Evolutionary conservation across 2,797 vertebrate species (phyloP).

Genomic region (Anas bahamensis): DNA sequence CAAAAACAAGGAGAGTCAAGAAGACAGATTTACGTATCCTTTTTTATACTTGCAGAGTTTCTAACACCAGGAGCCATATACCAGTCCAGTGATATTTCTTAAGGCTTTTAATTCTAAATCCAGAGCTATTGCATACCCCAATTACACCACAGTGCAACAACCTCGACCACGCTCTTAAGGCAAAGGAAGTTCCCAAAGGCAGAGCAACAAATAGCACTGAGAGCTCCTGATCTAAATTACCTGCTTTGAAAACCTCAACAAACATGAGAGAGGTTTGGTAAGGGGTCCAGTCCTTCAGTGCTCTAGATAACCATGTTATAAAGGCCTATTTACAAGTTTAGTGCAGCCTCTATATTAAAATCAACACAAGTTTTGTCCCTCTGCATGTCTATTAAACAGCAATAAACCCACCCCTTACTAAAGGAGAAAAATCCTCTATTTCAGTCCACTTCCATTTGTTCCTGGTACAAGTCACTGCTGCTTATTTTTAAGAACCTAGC

Average conservation of each 20-base stretch:
- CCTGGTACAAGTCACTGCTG: neutral
- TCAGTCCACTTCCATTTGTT: neutral
- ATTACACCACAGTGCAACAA: neutral
- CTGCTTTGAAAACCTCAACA: neutral
- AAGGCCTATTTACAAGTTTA: neutral
- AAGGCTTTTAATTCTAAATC: neutral
- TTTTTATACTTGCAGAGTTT: neutral
- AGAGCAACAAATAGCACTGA: rapidly evolving
- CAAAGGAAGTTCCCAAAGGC: neutral
- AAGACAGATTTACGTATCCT: neutral
- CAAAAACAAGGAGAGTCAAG: neutral
- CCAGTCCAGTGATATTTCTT: neutral
- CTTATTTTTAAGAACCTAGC: neutral
- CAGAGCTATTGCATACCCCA: neutral
- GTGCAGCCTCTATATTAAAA: rapidly evolving
- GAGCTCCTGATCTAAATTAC: neutral
- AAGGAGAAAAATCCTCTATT: neutral
- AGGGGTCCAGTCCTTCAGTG: neutral
- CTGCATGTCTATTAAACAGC: neutral
- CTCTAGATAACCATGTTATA: neutral
- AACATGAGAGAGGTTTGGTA: rapidly evolving
- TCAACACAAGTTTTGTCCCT: neutral
- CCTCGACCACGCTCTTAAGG: rapidly evolving
- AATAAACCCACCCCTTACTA: neutral
- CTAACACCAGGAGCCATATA: neutral